Percentiles rank a stretch among this genome's conserved stretches.
Evolutionary conservation across 2,113 vertebrate species (phyloP).

Genomic region (Pygoscelis antarcticus): DNA sequence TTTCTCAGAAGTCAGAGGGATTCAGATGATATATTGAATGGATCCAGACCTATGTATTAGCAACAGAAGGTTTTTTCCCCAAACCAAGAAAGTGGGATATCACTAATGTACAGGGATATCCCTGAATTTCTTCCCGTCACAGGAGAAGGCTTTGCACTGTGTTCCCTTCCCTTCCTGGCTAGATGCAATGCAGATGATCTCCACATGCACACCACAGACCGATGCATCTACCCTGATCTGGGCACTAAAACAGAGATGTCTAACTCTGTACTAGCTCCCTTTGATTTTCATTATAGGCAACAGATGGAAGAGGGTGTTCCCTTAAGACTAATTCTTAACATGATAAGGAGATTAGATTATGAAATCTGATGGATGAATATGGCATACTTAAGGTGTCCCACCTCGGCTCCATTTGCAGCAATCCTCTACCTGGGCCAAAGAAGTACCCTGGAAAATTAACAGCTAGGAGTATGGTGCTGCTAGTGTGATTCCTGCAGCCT

Average conservation of each 20-base stretch:
- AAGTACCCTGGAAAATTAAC: background rate
- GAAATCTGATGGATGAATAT: background rate
- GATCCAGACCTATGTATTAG: background rate
- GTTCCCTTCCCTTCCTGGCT: no score
- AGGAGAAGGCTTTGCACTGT: background rate
- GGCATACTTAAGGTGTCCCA: background rate
- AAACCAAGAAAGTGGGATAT: background rate
- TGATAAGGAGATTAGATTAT: background rate
- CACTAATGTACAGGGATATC: no score
- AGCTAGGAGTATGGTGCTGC: background rate
- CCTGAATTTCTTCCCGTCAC: background rate
- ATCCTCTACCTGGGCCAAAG: background rate
- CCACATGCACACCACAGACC: background rate
- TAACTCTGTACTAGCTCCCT: background rate
- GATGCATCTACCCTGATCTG: background rate
- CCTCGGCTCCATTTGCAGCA: background rate
- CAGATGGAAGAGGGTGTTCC: background rate
- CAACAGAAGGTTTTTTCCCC: background rate
- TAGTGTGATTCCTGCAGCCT: background rate
- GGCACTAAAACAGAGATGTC: background rate
- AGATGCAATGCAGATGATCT: background rate
- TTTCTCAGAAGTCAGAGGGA: background rate
- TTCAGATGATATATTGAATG: fast-evolving
- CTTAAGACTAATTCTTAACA: background rate
- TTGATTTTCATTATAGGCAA: background rate